Conservation (phyloP, 2,888 invertebrate species). For the Ditula angustiorana region DNA sequence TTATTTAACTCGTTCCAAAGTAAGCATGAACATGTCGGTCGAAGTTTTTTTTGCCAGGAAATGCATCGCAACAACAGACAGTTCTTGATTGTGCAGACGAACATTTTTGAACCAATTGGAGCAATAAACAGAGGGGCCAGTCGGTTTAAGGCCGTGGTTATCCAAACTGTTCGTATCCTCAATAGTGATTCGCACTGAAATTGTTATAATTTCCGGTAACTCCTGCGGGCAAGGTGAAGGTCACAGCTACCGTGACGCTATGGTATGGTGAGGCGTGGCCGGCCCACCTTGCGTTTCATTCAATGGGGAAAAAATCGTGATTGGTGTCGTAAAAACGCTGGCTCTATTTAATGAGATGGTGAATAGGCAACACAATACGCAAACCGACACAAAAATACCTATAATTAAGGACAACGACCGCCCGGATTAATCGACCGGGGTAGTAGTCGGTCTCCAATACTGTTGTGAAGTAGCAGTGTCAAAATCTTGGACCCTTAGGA, state of each 20-base stretch:
- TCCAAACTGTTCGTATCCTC: conserved; percentile 43
- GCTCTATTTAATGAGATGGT: background rate
- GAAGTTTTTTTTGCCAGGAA: conserved; percentile 24
- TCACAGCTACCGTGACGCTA: conserved; percentile 55
- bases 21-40: background rate
- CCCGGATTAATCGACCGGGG: no score
- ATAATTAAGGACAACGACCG: background rate
- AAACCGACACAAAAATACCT: background rate
- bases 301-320: conserved; percentile 53
- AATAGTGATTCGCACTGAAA: conserved; percentile 49
- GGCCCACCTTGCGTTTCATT: conserved; percentile 60
- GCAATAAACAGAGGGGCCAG: conserved; percentile 31
- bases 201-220: conserved; percentile 48
- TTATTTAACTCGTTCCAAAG: background rate
- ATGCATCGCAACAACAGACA: conserved; percentile 12
- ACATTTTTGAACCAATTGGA: conserved; percentile 33
- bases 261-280: conserved; percentile 59
- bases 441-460: no score
- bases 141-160: conserved; percentile 33
- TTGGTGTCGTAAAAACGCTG: conserved; percentile 36
- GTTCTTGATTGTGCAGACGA: conserved; percentile 18
- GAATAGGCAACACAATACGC: background rate
- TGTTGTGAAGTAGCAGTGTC: no score
- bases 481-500: no score
- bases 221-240: conserved; percentile 57